Base-by-base conservation (phyloP, 37 sponge, comb jelly and placozoan genomes). In the Oopsacas minuta region DNA sequence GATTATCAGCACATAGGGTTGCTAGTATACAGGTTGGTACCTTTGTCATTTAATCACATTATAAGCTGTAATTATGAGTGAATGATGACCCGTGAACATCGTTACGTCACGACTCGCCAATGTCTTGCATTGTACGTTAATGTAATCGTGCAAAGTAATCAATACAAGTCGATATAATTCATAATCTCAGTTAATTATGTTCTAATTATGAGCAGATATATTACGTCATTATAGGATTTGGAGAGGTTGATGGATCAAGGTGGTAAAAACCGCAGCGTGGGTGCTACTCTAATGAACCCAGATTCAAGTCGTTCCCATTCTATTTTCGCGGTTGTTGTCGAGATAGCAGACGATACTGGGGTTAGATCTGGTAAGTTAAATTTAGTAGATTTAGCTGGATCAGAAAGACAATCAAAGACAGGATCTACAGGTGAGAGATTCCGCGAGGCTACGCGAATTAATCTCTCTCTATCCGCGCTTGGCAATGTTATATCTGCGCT, bases 291-390 rank as follows among this genome's bases (percentile, higher is more conserved):
- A 37, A 97, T 97, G 98, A 97, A 97, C 87, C 90, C 88, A 0
- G 98, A 97, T 52, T 97, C 98, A 12, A 95, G 95, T 38, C 92
- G 98, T 1, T 97, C 98, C 3, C 98, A 97, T 84, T 97, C 94
- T 81, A 97, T 97, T 83, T 97, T 97, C 83, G 89, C 93, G 39
- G 94, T 97, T 36, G 88, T 91, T 39, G 81, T 97, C 36, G 98
- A 97, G 86, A 91, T 91, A 91, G 83, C 90, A 23, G 84, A 86
- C 12, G 81, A 82, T 5, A 35, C 83, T 0, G 83, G 83, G 37
- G 49, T 97, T 1, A 53, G 90, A 17, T 91, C 87, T 28, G 98
- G 93, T 0, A 88, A 91, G 49, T 84, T 97, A 17, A 97, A 97
- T 53, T 88, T 97, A 3, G 98, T 97, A n/a, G 98, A 97, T 86